These are phyloP conservation scores for Perdita meconis DNA, from an alignment of 2,888 invertebrate genomes.

Conservation along the genomic window DNA sequence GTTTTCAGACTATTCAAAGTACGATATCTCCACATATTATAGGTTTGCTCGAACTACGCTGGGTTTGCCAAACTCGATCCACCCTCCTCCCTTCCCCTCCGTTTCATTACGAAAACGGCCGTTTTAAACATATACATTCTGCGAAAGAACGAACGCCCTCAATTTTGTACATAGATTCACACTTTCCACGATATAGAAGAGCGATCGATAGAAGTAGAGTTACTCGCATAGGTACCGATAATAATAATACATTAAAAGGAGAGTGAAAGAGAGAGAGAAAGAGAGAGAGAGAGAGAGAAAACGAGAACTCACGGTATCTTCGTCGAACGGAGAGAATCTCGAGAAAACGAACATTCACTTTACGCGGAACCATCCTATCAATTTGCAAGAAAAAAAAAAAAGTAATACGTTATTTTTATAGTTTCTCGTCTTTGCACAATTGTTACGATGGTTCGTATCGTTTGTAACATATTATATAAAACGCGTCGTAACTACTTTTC, in stretches of 20 bases:
- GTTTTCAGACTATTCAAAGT: constrained; percentile 6
- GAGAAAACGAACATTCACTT: constrained; percentile 23
- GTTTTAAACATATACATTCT: not conserved
- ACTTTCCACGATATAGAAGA: constrained; percentile 10
- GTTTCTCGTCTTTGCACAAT: constrained; percentile 75
- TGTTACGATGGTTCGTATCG: constrained; percentile 73
- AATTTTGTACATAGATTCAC: constrained; percentile 35
- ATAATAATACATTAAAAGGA: constrained; percentile 15
- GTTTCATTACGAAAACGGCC: not conserved
- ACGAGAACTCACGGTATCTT: constrained; percentile 16
- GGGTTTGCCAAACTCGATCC: constrained; percentile 46
- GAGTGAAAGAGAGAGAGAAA: too few relatives aligned
- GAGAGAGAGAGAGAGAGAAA: too few relatives aligned
- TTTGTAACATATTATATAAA: constrained; percentile 35
- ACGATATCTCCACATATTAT: not conserved
- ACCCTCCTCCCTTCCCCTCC: too few relatives aligned
- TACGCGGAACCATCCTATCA: constrained; percentile 71
- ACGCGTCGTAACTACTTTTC: not conserved
- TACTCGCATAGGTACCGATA: constrained; percentile 25
- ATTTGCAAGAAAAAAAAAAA: constrained; percentile 69
- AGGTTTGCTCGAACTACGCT: constrained; percentile 3
- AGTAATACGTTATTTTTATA: constrained; percentile 82
- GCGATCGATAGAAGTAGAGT: constrained; percentile 35
- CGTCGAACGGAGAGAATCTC: constrained; percentile 9
- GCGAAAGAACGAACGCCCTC: not conserved